These are phyloP conservation scores for Platypus cylindrus DNA, from an alignment of 2,888 invertebrate species.

Conservation along the genomic window DNA sequence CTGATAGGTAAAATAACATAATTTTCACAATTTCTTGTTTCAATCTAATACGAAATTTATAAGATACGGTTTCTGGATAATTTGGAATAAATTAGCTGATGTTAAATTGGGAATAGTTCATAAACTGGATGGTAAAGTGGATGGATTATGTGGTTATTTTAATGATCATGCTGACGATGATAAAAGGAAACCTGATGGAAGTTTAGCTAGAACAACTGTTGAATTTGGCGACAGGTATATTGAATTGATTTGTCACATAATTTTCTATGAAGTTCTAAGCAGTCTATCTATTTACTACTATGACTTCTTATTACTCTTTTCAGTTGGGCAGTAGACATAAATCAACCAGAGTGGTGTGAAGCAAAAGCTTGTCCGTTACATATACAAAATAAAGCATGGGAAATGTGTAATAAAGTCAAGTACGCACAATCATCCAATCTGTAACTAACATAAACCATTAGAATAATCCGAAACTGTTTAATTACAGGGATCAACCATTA, in stretches of 20 bases:
- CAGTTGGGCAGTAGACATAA: conserved; percentile 53
- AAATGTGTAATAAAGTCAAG: conserved; percentile 50
- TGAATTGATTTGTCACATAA: too few species aligned
- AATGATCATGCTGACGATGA: conserved; percentile 56
- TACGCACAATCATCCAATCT: conserved; percentile 14
- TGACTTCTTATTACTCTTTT: too few species aligned
- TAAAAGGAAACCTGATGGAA: conserved; percentile 56
- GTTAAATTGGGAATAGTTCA: conserved; percentile 56
- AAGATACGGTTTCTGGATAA: conserved; percentile 57
- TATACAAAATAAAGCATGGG: conserved; percentile 50
- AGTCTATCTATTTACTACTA: too few species aligned
- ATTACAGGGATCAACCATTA: conserved; percentile 44
- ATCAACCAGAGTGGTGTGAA: conserved; percentile 41
- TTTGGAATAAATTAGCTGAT: conserved; percentile 51
- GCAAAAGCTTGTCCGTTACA: conserved; percentile 48
- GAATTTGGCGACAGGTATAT: conserved; percentile 51
- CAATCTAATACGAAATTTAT: background rate
- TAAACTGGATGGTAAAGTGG: conserved; percentile 48
- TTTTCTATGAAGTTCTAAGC: too few species aligned
- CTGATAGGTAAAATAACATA: conserved; percentile 34
- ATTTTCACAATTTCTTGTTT: background rate
- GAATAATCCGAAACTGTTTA: background rate
- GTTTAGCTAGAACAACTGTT: conserved; percentile 44
- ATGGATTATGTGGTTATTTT: conserved; percentile 70
- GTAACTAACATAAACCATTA: background rate